Conservation (phyloP, 2,797 vertebrate species). For the Valencia hispanica region DNA sequence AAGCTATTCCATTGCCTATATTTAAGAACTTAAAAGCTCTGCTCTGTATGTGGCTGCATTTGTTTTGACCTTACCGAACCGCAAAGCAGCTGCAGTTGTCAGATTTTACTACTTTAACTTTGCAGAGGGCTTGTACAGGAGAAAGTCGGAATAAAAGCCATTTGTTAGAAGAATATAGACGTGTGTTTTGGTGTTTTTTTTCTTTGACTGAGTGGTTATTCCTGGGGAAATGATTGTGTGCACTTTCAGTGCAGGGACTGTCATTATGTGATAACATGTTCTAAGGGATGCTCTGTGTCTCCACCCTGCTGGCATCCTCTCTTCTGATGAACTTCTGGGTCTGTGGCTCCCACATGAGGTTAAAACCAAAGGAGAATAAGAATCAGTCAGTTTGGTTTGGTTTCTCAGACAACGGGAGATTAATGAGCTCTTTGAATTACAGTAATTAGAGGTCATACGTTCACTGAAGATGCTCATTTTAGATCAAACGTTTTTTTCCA, state of each 20-base stretch:
- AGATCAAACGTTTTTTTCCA: conserved; percentile 16
- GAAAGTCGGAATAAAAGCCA: conserved; percentile 67
- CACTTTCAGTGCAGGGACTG: conserved; percentile 37
- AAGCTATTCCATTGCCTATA: conserved; percentile 73
- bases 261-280: conserved; percentile 63
- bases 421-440: conserved; percentile 35
- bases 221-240: conserved; percentile 33
- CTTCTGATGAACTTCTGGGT: conserved; percentile 38
- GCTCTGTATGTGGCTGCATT: conserved; percentile 44
- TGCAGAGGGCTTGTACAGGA: conserved; percentile 66
- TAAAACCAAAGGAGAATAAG: conserved; percentile 44
- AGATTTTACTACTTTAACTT: conserved; percentile 50
- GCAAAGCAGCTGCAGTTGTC: conserved; percentile 48
- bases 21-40: conserved; percentile 74
- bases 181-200: conserved; percentile 25
- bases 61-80: conserved; percentile 56
- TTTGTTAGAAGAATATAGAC: conserved; percentile 36
- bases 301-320: conserved; percentile 55
- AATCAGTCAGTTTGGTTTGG: conserved; percentile 21
- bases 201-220: conserved; percentile 43
- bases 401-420: conserved; percentile 31
- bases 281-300: conserved; percentile 44
- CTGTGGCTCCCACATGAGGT: conserved; percentile 44
- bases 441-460: conserved; percentile 46
- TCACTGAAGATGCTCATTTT: conserved; percentile 15